Evolutionary conservation across 1,140 invertebrate species (phyloP).

Genomic region (Drosophila novamexicana): DNA sequence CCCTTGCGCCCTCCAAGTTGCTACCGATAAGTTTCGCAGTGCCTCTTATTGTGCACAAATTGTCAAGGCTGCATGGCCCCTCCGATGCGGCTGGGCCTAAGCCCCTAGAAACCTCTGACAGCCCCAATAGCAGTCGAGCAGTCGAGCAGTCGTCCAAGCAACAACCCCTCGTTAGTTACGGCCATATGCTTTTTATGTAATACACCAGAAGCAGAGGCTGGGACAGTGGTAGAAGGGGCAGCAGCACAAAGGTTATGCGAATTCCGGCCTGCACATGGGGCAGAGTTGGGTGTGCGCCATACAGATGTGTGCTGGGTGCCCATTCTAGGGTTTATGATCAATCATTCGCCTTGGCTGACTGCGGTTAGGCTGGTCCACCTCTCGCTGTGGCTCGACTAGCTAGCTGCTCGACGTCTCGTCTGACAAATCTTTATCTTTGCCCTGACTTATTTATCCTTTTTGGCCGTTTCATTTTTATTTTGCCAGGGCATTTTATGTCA

Average conservation of each 20-base stretch:
- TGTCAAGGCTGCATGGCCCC: slow-evolving; percentile 65
- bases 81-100: slow-evolving; percentile 49
- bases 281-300: slow-evolving; percentile 8
- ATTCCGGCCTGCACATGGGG: background rate
- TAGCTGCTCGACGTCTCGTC: slow-evolving; percentile 17
- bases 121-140: slow-evolving; percentile 26
- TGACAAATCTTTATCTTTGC: slow-evolving; percentile 78
- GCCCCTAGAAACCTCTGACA: slow-evolving; percentile 34
- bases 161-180: slow-evolving; percentile 80
- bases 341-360: slow-evolving; percentile 72
- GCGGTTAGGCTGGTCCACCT: slow-evolving; percentile 57
- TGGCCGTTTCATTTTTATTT: slow-evolving; percentile 76
- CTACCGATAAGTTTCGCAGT: slow-evolving; percentile 3
- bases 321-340: slow-evolving; percentile 71
- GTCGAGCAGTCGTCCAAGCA: slow-evolving; percentile 61
- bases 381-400: slow-evolving; percentile 12
- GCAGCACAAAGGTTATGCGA: background rate
- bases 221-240: too few species aligned
- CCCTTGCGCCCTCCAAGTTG: background rate
- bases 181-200: slow-evolving; percentile 81
- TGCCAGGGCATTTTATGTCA: slow-evolving; percentile 72
- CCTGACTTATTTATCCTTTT: slow-evolving; percentile 81
- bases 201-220: slow-evolving; percentile 40
- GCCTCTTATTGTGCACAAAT: slow-evolving; percentile 43
- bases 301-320: slow-evolving; percentile 50